These are phyloP conservation scores for Icerya purchasi DNA, from an alignment of 2,888 invertebrate genomes.

Conservation along the genomic window DNA sequence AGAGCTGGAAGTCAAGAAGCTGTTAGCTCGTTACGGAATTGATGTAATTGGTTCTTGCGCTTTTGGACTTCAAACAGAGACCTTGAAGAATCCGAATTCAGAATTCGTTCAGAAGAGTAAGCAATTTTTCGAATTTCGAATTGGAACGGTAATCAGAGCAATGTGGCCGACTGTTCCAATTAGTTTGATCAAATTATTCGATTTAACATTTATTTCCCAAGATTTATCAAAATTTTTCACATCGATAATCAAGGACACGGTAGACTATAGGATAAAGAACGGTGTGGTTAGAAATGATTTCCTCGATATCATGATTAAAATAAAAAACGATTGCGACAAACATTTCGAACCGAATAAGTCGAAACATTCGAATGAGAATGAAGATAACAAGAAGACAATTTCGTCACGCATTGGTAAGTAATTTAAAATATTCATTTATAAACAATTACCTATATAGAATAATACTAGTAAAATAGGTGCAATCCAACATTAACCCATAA, in stretches of 20 bases:
- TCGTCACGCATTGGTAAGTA: too few species aligned
- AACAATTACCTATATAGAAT: too few species aligned
- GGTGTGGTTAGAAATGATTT: neutral
- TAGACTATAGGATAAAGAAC: neutral
- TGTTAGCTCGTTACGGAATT: neutral
- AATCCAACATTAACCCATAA: too few species aligned
- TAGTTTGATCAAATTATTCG: neutral
- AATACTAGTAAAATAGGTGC: too few species aligned
- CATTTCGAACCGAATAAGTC: too few species aligned
- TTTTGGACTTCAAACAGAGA: neutral
- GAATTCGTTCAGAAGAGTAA: neutral
- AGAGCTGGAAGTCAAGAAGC: neutral
- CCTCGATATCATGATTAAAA: neutral
- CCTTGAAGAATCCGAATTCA: neutral
- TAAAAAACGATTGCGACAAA: too few species aligned
- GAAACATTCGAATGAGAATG: too few species aligned
- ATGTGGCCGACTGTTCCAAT: too few species aligned
- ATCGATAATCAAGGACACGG: neutral
- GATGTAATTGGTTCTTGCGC: neutral
- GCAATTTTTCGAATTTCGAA: neutral
- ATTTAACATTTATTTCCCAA: neutral
- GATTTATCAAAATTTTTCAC: too few species aligned
- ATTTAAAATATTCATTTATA: too few species aligned
- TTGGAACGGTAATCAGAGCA: neutral
- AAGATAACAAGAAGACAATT: too few species aligned